These are phyloP conservation scores for Ennomos fuscantarius DNA, from an alignment of 2,888 invertebrate genomes.

Conservation along the genomic window DNA sequence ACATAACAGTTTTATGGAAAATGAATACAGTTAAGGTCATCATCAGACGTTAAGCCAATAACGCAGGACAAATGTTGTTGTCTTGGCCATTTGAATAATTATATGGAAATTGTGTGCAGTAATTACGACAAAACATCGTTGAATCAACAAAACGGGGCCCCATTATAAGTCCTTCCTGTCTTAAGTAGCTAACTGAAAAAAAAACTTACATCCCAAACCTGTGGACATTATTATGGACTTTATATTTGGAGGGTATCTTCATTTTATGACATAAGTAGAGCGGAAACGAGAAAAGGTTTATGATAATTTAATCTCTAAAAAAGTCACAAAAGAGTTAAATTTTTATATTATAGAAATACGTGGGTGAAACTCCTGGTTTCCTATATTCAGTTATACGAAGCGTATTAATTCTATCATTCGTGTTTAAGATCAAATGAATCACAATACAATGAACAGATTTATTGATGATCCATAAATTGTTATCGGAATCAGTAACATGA, in stretches of 20 bases:
- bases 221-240: no score
- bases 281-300: no score
- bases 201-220: no score
- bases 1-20: conserved; percentile 17
- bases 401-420: not conserved
- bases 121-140: conserved; percentile 10
- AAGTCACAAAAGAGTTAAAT: no score
- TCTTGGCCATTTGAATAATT: conserved; percentile 21
- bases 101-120: not conserved
- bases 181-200: no score
- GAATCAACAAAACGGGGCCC: conserved; percentile 22
- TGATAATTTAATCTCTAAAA: no score
- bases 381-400: not conserved
- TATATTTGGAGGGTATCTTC: no score
- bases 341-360: no score
- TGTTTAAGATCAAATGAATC: conserved; percentile 8
- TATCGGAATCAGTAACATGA: no score
- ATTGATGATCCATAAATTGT: conserved; percentile 6
- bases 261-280: no score
- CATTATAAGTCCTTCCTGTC: not conserved
- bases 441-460: not conserved
- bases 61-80: conserved; percentile 20
- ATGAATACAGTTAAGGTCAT: conserved; percentile 26
- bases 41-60: conserved; percentile 21
- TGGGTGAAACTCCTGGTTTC: no score